phyloP scores from a whole-genome alignment of 2,888 invertebrate genomes.

The Chrysolina oricalcia region DNA sequence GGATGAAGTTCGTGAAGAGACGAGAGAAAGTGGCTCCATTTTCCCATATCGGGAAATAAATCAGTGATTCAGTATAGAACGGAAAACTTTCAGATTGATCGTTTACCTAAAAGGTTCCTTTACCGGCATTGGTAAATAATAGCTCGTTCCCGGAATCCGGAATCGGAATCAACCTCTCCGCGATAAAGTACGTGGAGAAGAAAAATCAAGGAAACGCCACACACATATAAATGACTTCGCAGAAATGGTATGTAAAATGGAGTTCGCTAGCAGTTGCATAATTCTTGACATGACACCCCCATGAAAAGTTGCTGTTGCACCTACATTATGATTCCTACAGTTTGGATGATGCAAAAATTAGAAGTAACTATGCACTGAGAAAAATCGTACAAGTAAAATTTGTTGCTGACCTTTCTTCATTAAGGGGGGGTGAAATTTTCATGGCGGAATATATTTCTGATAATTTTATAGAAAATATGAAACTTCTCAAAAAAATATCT shows the following conservation, averaged over 20 bases:
- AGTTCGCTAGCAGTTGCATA: too few species aligned
- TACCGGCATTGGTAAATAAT: conserved; percentile 59
- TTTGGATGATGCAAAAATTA: too few species aligned
- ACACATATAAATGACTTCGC: conserved; percentile 8
- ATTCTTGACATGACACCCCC: too few species aligned
- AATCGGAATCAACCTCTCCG: conserved; percentile 56
- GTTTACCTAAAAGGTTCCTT: conserved; percentile 62
- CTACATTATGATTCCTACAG: too few species aligned
- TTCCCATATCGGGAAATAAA: conserved; percentile 60
- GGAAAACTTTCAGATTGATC: conserved; percentile 61
- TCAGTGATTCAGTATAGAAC: conserved; percentile 61
- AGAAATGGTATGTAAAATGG: background rate
- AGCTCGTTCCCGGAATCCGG: conserved; percentile 58
- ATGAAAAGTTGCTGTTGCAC: too few species aligned
- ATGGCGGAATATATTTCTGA: too few species aligned
- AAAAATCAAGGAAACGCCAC: conserved; percentile 24
- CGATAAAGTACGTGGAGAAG: conserved; percentile 31
- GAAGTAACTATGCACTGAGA: too few species aligned
- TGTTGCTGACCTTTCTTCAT: too few species aligned
- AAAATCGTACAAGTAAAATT: too few species aligned
- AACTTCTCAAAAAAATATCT: too few species aligned
- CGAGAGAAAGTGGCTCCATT: conserved; percentile 49
- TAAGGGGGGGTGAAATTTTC: too few species aligned
- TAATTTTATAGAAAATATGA: too few species aligned
- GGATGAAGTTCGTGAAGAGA: conserved; percentile 35